Evolutionary conservation across 2,888 invertebrate genomes (phyloP).

Genomic region (Phasia obesa): DNA sequence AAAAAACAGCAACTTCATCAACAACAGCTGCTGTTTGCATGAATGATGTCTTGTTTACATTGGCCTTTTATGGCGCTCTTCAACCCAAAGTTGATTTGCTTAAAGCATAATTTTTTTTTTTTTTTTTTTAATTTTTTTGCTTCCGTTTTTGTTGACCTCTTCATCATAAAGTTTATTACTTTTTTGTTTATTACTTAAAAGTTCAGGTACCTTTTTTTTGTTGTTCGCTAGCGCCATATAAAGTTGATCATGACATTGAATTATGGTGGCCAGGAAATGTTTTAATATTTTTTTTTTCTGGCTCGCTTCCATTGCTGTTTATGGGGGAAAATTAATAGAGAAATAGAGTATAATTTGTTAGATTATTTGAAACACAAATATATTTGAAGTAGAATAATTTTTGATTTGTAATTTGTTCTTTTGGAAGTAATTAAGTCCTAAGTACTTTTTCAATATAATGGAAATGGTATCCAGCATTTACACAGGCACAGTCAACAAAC

Average conservation of each 20-base stretch:
- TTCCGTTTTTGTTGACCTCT: conserved; percentile 33
- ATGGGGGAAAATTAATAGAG: too few relatives aligned
- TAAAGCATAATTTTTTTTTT: not conserved
- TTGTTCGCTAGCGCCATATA: not conserved
- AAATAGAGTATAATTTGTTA: too few relatives aligned
- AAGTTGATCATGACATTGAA: conserved; percentile 41
- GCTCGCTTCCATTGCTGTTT: too few relatives aligned
- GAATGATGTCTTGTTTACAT: conserved; percentile 51
- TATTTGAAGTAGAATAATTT: too few relatives aligned
- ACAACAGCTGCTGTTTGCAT: conserved; percentile 33
- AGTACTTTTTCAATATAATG: too few relatives aligned
- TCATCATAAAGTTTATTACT: not conserved
- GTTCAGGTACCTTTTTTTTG: conserved; percentile 25
- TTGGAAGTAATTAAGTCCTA: too few relatives aligned
- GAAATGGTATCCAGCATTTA: too few relatives aligned
- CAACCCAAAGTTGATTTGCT: not conserved
- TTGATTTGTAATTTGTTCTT: too few relatives aligned
- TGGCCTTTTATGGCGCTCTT: conserved; percentile 21
- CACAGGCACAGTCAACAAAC: too few relatives aligned
- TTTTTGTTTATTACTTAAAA: not conserved
- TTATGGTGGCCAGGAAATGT: not conserved
- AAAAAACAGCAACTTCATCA: conserved; percentile 71
- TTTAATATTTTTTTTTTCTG: not conserved
- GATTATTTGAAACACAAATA: too few relatives aligned
- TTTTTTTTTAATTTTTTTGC: not conserved